Percentiles rank a stretch among this genome's conserved stretches.
Conservation (phyloP, 2,888 invertebrate genomes). For the Rhimphoctona megacephalus region DNA sequence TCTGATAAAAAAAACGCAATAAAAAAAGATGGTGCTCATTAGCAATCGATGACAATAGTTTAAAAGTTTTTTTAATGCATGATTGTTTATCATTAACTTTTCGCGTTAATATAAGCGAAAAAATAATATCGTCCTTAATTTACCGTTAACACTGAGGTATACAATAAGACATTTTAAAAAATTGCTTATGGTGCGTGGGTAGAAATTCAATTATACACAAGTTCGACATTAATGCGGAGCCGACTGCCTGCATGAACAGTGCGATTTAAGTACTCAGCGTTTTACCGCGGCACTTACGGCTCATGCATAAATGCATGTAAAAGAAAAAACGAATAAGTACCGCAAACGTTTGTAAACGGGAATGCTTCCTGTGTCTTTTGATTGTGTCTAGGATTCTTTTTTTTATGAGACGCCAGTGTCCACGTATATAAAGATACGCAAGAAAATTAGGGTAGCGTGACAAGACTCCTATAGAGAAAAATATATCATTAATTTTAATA, state of each 20-base stretch:
- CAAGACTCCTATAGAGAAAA: constrained; percentile 39
- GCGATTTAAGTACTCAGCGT: constrained; percentile 57
- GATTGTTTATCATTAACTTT: constrained; percentile 48
- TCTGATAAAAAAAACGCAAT: constrained; percentile 20
- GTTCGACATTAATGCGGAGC: constrained; percentile 78
- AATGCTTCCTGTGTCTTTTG: constrained; percentile 54
- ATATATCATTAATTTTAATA: constrained; percentile 11
- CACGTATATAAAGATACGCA: constrained; percentile 25
- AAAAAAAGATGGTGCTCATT: constrained; percentile 38
- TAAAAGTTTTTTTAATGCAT: constrained; percentile 49
- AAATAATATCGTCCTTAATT: constrained; percentile 37
- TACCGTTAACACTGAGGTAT: constrained; percentile 78
- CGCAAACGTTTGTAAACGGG: constrained; percentile 40
- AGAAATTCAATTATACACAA: constrained; percentile 77
- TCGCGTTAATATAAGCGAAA: constrained; percentile 34
- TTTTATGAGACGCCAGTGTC: constrained; percentile 20
- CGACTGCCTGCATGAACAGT: constrained; percentile 70
- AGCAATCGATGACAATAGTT: constrained; percentile 40
- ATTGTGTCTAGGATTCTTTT: constrained; percentile 19
- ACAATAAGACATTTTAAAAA: constrained; percentile 47
- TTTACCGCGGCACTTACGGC: constrained; percentile 39
- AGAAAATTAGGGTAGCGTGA: constrained; percentile 57
- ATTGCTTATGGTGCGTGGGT: constrained; percentile 83
- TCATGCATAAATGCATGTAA: constrained; percentile 41
- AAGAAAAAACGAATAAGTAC: constrained; percentile 34